A percentile compares a stretch with the other conserved stretches of the same genome.
Conservation (phyloP, 2,113 vertebrate species). For the Ia io region DNA sequence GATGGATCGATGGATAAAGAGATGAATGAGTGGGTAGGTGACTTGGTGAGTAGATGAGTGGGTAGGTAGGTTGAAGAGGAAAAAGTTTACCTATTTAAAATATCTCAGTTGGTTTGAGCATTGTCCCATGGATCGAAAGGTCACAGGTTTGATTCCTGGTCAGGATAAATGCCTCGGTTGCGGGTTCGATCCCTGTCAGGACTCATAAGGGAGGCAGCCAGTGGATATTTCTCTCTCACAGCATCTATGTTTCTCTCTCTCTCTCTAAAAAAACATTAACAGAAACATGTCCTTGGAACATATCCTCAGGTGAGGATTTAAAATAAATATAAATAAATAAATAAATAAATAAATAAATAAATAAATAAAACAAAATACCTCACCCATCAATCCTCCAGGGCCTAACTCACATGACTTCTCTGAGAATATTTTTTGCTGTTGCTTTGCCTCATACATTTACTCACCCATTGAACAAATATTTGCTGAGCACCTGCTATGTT, state of each 20-base stretch:
- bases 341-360: no score
- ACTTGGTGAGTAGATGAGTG: not conserved
- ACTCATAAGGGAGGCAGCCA: not conserved
- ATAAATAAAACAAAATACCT: not conserved
- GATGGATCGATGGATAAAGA: not conserved
- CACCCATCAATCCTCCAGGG: not conserved
- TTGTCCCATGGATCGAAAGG: not conserved
- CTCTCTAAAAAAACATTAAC: no score
- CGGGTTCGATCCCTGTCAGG: not conserved
- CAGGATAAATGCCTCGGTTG: not conserved
- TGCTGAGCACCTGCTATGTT: not conserved
- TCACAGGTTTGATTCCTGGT: not conserved
- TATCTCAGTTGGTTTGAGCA: not conserved
- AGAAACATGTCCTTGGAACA: no score
- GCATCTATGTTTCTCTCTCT: not conserved
- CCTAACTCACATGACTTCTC: not conserved
- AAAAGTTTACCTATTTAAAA: conserved; percentile 8
- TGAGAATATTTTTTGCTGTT: not conserved
- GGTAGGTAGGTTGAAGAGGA: not conserved
- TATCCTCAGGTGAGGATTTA: not conserved
- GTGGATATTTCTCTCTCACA: not conserved
- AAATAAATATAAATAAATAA: not conserved
- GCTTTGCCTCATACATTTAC: not conserved
- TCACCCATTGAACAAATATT: not conserved
- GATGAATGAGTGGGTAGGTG: not conserved